A percentile compares a stretch with the other conserved stretches of the same genome.
These are phyloP conservation scores for Pitangus sulphuratus DNA, from an alignment of 2,797 vertebrate species.

Conservation along the genomic window DNA sequence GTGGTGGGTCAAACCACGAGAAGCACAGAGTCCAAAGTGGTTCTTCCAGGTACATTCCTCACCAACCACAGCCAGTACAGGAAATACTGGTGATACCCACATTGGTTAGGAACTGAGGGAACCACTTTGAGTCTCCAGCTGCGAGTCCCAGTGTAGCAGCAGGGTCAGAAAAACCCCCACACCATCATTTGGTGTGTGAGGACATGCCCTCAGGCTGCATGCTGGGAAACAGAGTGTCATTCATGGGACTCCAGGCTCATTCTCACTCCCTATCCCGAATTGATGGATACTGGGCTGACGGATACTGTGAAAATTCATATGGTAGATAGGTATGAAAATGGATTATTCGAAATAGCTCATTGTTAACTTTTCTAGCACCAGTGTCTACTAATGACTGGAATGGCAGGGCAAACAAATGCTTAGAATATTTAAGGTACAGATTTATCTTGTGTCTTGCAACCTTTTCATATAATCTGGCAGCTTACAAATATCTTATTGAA, in stretches of 20 bases:
- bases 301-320: background rate
- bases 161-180: background rate
- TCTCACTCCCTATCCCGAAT: background rate
- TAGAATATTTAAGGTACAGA: background rate
- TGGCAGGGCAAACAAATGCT: background rate
- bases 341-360: background rate
- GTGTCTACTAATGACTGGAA: background rate
- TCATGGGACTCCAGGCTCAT: background rate
- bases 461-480: background rate
- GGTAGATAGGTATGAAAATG: background rate
- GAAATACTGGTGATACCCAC: background rate
- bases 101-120: background rate
- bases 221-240: background rate
- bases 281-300: background rate
- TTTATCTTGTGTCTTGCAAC: background rate
- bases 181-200: background rate
- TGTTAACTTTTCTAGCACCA: background rate
- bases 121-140: background rate
- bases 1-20: background rate
- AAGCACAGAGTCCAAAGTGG: background rate
- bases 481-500: constrained; percentile 29
- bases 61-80: background rate
- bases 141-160: fast-evolving
- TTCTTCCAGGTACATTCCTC: background rate
- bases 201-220: background rate